A percentile compares a stretch with the other conserved stretches of the same genome.
Evolutionary conservation across 2,113 vertebrate genomes (phyloP).

Genomic region (Pseudorhombus dupliciocellatus): DNA sequence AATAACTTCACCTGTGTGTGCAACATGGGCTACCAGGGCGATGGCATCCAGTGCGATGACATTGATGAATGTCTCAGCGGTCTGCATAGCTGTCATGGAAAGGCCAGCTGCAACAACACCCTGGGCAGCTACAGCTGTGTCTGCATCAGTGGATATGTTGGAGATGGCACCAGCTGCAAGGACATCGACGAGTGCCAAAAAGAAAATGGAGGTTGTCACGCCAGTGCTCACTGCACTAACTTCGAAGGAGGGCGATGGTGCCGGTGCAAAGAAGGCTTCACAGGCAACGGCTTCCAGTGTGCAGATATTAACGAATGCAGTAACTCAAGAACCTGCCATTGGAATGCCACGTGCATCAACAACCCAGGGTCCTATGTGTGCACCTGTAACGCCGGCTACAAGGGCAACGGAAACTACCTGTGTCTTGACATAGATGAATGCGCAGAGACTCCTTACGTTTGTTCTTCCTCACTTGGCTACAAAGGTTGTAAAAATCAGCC

Average conservation of each 20-base stretch:
- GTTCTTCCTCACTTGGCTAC: slow-evolving; percentile 75
- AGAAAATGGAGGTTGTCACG: slow-evolving; percentile 81
- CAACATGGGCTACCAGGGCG: slow-evolving; percentile 75
- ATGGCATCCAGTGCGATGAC: slow-evolving; percentile 77
- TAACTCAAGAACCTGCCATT: slow-evolving; percentile 76
- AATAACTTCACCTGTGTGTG: slow-evolving; percentile 73
- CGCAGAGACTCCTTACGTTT: slow-evolving; percentile 76
- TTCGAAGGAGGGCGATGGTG: slow-evolving; percentile 76
- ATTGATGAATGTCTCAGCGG: slow-evolving; percentile 79
- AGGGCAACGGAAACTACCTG: slow-evolving; percentile 86
- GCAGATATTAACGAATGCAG: slow-evolving; percentile 79
- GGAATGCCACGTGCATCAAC: slow-evolving; percentile 86
- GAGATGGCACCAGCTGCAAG: slow-evolving; percentile 77
- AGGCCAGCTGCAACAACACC: slow-evolving; percentile 78
- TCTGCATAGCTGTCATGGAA: slow-evolving; percentile 72
- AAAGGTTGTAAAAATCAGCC: slow-evolving; percentile 82
- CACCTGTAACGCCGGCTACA: slow-evolving; percentile 82
- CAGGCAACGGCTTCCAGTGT: slow-evolving; percentile 79
- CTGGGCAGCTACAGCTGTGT: slow-evolving; percentile 80
- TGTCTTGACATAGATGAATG: slow-evolving; percentile 86
- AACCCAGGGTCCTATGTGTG: slow-evolving; percentile 82
- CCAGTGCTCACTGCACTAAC: slow-evolving; percentile 77
- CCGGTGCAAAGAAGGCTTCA: slow-evolving; percentile 77
- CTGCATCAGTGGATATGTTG: slow-evolving; percentile 78
- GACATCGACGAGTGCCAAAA: slow-evolving; percentile 82